Evolutionary conservation across 2,888 invertebrate genomes (phyloP).

Genomic region (Meloe dianella): DNA sequence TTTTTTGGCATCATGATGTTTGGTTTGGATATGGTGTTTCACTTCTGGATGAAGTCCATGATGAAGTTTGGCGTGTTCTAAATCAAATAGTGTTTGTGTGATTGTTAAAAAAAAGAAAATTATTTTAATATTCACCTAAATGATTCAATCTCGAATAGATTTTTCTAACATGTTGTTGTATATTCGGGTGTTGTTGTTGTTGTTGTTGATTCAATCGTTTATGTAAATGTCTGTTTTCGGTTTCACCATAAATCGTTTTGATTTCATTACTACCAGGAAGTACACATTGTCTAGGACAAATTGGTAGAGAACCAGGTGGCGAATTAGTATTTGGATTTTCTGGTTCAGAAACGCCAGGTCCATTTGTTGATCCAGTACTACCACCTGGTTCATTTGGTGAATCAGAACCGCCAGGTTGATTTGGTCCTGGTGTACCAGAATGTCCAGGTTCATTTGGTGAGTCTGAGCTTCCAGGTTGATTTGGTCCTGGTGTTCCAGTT

Average conservation of each 20-base stretch:
- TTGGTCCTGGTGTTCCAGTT: not conserved
- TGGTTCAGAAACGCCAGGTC: no score
- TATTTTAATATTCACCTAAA: not conserved
- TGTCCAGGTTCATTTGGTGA: not conserved
- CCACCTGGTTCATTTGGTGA: not conserved
- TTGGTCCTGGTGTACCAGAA: not conserved
- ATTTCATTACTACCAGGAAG: not conserved
- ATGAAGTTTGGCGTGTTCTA: slow-evolving; percentile 17
- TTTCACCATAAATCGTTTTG: not conserved
- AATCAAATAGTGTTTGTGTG: not conserved
- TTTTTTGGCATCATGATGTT: slow-evolving; percentile 12
- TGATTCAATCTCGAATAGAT: slow-evolving; percentile 3
- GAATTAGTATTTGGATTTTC: not conserved
- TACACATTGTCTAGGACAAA: not conserved
- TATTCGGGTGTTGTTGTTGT: no score
- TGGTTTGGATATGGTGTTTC: slow-evolving; percentile 13
- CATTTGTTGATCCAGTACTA: not conserved
- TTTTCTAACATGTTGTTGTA: not conserved
- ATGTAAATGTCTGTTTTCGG: not conserved
- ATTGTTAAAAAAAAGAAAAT: not conserved
- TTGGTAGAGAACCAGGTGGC: not conserved
- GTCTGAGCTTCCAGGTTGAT: not conserved
- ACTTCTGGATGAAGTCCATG: slow-evolving; percentile 15
- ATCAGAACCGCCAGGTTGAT: not conserved
- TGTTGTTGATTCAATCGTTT: not conserved